Evolutionary conservation across 2,888 invertebrate species (phyloP).

Genomic region (Agriopis leucophaearia): DNA sequence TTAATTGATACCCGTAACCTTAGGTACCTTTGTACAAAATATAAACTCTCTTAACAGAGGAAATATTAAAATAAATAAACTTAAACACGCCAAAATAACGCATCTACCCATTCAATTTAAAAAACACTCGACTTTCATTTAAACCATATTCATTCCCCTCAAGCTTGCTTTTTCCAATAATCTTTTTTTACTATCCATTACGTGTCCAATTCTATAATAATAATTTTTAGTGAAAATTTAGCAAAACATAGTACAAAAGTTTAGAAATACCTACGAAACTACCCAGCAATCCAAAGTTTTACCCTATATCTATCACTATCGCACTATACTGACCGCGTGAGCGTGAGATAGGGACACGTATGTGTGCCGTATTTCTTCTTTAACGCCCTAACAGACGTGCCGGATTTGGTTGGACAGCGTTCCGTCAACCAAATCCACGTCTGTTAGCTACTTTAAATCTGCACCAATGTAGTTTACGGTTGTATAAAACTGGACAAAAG

Average conservation of each 20-base stretch:
- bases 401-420: too few relatives aligned
- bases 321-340: constrained; percentile 69
- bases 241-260: constrained; percentile 87
- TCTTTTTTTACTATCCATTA: constrained; percentile 68
- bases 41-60: constrained; percentile 68
- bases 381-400: too few relatives aligned
- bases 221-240: constrained; percentile 83
- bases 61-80: constrained; percentile 49
- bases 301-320: constrained; percentile 84
- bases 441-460: too few relatives aligned
- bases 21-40: constrained; percentile 77
- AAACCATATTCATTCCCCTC: constrained; percentile 64
- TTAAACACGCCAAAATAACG: constrained; percentile 49
- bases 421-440: too few relatives aligned
- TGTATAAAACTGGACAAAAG: constrained; percentile 45
- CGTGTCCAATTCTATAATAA: constrained; percentile 82
- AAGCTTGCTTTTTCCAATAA: constrained; percentile 68
- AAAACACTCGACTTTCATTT: constrained; percentile 48
- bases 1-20: constrained; percentile 67
- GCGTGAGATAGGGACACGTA: constrained; percentile 68
- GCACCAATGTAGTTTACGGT: constrained; percentile 72
- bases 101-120: constrained; percentile 10
- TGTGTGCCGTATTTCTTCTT: constrained; percentile 34
- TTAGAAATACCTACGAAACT: constrained; percentile 84
- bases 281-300: constrained; percentile 81